These are phyloP conservation scores for Pycnomerus fuliginosus DNA, from an alignment of 2,888 invertebrate genomes.

Conservation along the genomic window DNA sequence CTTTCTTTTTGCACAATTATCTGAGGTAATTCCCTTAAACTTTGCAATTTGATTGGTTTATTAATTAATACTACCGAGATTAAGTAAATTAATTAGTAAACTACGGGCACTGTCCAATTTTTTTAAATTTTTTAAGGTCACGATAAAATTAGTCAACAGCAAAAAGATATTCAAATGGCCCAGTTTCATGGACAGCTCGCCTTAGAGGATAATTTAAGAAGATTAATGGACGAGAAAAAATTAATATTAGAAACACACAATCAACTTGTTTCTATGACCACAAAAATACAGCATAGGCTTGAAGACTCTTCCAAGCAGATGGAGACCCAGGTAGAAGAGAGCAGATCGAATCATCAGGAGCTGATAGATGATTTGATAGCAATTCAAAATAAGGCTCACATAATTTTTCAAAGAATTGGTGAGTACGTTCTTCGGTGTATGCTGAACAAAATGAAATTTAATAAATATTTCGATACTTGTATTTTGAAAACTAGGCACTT, in stretches of 20 bases:
- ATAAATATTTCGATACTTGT: not conserved
- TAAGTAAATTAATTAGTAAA: too few relatives aligned
- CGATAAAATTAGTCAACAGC: slow-evolving; percentile 49
- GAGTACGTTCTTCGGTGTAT: slow-evolving; percentile 15
- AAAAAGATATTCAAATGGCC: slow-evolving; percentile 55
- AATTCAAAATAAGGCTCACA: slow-evolving; percentile 57
- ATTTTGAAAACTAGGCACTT: too few relatives aligned
- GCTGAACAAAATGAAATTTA: not conserved
- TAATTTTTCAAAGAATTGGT: slow-evolving; percentile 60
- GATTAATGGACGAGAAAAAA: slow-evolving; percentile 60
- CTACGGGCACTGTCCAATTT: too few relatives aligned
- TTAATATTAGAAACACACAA: slow-evolving; percentile 60
- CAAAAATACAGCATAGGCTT: slow-evolving; percentile 58
- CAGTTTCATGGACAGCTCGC: slow-evolving; percentile 55
- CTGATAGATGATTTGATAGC: slow-evolving; percentile 57
- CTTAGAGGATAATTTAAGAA: slow-evolving; percentile 58
- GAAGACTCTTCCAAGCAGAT: slow-evolving; percentile 57
- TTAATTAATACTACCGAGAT: too few relatives aligned
- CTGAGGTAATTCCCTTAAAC: too few relatives aligned
- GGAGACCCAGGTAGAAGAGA: slow-evolving; percentile 53
- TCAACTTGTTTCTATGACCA: slow-evolving; percentile 57
- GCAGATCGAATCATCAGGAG: slow-evolving; percentile 56
- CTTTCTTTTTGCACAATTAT: too few relatives aligned
- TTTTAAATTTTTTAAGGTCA: too few relatives aligned
- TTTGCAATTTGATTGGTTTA: too few relatives aligned